These are phyloP conservation scores for Chrysopilus asiliformis DNA, from an alignment of 2,888 invertebrate genomes.

Conservation along the genomic window DNA sequence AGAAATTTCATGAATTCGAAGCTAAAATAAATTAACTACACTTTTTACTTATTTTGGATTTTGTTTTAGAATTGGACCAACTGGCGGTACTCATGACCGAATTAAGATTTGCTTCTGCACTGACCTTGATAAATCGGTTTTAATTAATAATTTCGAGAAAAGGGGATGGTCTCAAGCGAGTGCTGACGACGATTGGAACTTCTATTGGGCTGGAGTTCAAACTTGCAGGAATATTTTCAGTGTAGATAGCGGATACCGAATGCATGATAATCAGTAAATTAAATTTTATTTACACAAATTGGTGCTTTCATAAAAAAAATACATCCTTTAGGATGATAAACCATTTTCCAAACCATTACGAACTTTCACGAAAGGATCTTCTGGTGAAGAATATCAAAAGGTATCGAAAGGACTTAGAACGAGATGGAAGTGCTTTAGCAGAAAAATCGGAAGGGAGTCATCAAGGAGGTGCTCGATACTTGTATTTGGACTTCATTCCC, in stretches of 20 bases:
- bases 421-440: constrained; percentile 75
- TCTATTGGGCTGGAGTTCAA: constrained; percentile 88
- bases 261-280: constrained; percentile 76
- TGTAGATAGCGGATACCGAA: constrained; percentile 80
- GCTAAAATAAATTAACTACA: too few relatives aligned
- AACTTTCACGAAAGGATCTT: constrained; percentile 88
- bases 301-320: too few relatives aligned
- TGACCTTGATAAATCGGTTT: constrained; percentile 77
- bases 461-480: constrained; percentile 55
- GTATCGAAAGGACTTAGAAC: constrained; percentile 83
- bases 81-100: constrained; percentile 19
- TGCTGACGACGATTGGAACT: constrained; percentile 89
- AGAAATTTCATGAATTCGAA: too few relatives aligned
- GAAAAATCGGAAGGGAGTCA: constrained; percentile 48
- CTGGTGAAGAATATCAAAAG: constrained; percentile 92
- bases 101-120: constrained; percentile 33
- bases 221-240: constrained; percentile 86
- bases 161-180: constrained; percentile 73
- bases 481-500: constrained; percentile 83
- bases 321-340: constrained; percentile 83
- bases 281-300: not conserved
- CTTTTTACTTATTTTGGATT: constrained; percentile 2
- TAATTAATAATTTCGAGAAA: constrained; percentile 83
- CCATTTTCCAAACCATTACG: constrained; percentile 93
- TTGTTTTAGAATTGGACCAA: constrained; percentile 19